Percentiles rank a stretch among this genome's conserved stretches.
Evolutionary conservation across 2,888 invertebrate genomes (phyloP).

Genomic region (Arctia plantaginis): DNA sequence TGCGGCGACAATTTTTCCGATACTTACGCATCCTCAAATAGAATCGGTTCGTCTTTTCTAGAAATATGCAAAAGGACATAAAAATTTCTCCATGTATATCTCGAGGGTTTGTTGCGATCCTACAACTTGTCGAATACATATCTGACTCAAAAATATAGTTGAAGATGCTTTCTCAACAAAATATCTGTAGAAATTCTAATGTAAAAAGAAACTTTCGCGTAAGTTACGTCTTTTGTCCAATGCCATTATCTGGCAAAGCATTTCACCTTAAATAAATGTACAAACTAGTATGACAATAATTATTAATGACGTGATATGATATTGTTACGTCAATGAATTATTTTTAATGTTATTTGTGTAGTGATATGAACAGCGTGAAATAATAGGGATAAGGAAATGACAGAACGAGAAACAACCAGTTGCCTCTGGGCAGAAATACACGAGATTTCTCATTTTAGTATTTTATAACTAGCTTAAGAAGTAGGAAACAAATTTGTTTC

Average conservation of each 20-base stretch:
- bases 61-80: conserved; percentile 28
- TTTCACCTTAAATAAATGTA: too few relatives aligned
- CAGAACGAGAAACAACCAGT: too few relatives aligned
- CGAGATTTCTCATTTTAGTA: not conserved
- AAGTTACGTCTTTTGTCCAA: not conserved
- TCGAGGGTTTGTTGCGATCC: conserved; percentile 11
- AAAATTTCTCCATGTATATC: conserved; percentile 6
- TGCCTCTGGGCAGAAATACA: too few relatives aligned
- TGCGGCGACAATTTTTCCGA: conserved; percentile 15
- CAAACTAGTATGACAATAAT: too few relatives aligned
- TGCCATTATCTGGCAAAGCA: too few relatives aligned
- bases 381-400: too few relatives aligned
- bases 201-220: not conserved
- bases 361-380: not conserved
- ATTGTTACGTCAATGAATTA: too few relatives aligned
- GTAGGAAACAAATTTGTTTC: too few relatives aligned
- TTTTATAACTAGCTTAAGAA: too few relatives aligned
- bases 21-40: conserved; percentile 17
- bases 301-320: too few relatives aligned
- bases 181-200: not conserved
- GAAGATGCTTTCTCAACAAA: not conserved
- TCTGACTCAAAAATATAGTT: conserved; percentile 1
- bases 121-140: conserved; percentile 1
- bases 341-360: not conserved
- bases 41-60: conserved; percentile 19